Base-by-base conservation (phyloP, 1,140 invertebrate species). In the Drosophila mojavensis region DNA sequence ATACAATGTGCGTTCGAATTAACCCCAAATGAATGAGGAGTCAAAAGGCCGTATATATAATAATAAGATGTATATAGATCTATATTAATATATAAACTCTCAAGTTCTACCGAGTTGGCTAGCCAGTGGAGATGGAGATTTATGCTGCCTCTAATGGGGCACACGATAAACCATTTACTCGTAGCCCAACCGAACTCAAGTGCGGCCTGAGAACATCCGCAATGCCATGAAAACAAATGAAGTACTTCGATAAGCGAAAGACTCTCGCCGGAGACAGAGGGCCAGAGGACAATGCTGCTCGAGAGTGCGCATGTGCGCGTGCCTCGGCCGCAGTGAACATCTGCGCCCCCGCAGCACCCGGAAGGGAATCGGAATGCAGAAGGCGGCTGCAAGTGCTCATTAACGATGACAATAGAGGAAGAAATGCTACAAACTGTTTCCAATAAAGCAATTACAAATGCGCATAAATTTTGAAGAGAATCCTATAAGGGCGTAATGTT, bases 361-460 rank as follows among this genome's bases (percentile, higher is more conserved):
- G 61, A 75, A 68, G 64, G 53, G 75, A 58, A 15, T 11, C 41
- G 53, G 9, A 30, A 45, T 9, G 10, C 28, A 50, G 69, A 45
- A 47, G 43, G 43, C 64, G 70, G 26, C 36, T 58, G 59, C 79
- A 86, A 88, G 68, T 85, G 84, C 74, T 84, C 74, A 80, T 80
- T 89, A 88, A 75, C 72, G 78, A 80, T 88, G 85, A 66, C 63
- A 86, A 86, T 45, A 62, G n/a, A 59, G 11, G 47, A 9, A 15
- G 30, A n/a, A 24, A 24, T 24, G 20, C 55, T 48, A 62, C 24
- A 68, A 65, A 78, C 43, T 54, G 65, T 78, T 78, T 58, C 74
- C 63, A 89, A 88, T 88, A 88, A 89, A 88, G 89, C 77, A 59
- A 88, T 88, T 88, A 80, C 58, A 80, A 84, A 89, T 88, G 83